phyloP scores from a whole-genome alignment of 2,113 vertebrate species.

The Cochlearius cochlearius region DNA sequence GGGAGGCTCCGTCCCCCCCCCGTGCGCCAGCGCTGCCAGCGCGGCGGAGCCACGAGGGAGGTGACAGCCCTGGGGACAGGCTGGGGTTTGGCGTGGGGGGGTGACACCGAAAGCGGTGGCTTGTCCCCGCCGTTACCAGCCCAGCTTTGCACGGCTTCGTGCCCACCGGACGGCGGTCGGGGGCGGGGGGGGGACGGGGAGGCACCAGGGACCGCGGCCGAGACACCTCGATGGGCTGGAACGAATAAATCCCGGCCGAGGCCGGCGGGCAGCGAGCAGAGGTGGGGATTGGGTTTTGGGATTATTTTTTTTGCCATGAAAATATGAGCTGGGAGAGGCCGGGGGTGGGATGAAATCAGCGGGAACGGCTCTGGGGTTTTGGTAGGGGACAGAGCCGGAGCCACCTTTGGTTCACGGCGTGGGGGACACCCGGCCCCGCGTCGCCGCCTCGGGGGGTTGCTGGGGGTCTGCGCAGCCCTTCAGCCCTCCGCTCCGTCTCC shows the following conservation, averaged over 20 bases:
- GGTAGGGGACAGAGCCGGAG: background rate
- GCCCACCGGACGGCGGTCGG: fast-evolving
- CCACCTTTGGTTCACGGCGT: background rate
- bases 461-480: background rate
- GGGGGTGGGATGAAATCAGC: no score
- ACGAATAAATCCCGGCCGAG: background rate
- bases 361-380: background rate
- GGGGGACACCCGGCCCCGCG: background rate
- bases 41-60: fast-evolving
- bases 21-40: fast-evolving
- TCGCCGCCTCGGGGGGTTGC: fast-evolving
- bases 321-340: background rate
- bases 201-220: fast-evolving
- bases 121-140: background rate
- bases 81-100: background rate
- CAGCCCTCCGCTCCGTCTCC: fast-evolving
- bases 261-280: background rate
- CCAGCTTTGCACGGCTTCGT: background rate
- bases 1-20: background rate
- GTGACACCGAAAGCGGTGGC: background rate
- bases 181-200: background rate
- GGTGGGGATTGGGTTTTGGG: no score
- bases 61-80: background rate
- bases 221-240: background rate
- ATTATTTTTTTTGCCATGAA: background rate